A percentile compares a stretch with the other conserved stretches of the same genome.
phyloP scores from a whole-genome alignment of 2,888 invertebrate genomes.

The Hymenopus coronatus region DNA sequence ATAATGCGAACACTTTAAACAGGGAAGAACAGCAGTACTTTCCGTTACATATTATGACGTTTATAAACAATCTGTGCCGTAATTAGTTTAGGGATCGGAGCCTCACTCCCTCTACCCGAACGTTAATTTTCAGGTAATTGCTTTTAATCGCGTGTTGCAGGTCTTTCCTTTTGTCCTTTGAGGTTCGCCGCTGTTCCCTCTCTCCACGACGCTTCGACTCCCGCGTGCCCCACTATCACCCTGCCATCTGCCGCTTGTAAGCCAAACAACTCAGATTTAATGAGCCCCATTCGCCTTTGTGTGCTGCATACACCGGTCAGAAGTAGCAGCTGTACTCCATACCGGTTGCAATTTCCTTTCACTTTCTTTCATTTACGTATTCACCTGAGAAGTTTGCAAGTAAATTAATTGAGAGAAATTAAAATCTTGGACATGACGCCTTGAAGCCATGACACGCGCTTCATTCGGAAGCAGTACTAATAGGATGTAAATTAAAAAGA shows the following conservation, averaged over 20 bases:
- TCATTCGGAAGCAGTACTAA: too few species aligned
- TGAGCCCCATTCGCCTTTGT: not conserved
- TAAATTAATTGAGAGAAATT: too few species aligned
- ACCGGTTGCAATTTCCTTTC: not conserved
- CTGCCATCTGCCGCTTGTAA: not conserved
- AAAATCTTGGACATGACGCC: too few species aligned
- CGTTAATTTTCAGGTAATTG: conserved; percentile 34
- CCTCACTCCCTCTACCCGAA: conserved; percentile 6
- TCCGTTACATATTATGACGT: conserved; percentile 13
- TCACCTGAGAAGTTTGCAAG: not conserved
- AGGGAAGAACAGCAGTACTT: not conserved
- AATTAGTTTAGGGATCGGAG: conserved; percentile 31
- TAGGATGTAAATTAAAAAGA: too few species aligned
- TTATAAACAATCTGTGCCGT: conserved; percentile 20
- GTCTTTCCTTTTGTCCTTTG: conserved; percentile 28
- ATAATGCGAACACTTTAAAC: not conserved
- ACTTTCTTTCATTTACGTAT: not conserved
- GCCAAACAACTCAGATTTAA: not conserved
- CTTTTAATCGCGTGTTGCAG: conserved; percentile 32
- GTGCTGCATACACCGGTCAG: not conserved
- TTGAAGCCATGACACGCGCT: too few species aligned
- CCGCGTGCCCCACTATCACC: not conserved
- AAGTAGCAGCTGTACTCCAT: not conserved
- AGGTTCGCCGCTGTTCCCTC: conserved; percentile 26
- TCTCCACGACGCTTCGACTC: not conserved